Conservation (phyloP, 1,140 invertebrate species). For the Onthophagus taurus region DNA sequence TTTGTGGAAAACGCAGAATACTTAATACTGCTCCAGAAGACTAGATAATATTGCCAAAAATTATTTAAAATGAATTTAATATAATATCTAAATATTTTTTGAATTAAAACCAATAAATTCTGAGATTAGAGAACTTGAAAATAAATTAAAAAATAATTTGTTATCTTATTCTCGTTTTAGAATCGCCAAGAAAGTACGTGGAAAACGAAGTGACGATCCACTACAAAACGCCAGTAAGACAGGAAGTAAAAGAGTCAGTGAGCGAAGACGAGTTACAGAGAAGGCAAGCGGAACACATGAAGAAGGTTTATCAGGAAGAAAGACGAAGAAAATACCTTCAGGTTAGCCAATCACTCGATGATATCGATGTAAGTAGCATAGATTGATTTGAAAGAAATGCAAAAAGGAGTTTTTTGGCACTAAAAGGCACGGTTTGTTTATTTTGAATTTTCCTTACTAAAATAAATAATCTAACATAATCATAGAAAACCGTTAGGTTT, state of each 20-base stretch:
- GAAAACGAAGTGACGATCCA: conserved; percentile 90
- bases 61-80: background rate
- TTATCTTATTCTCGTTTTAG: too few relatives aligned
- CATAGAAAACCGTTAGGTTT: too few relatives aligned
- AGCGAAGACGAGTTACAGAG: conserved; percentile 74
- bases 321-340: conserved; percentile 76
- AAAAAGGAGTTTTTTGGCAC: background rate
- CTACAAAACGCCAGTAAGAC: conserved; percentile 75
- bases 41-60: too few relatives aligned
- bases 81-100: background rate
- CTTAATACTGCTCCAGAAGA: too few relatives aligned
- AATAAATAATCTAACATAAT: too few relatives aligned
- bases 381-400: too few relatives aligned
- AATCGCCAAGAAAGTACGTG: conserved; percentile 77
- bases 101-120: background rate
- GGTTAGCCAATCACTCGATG: conserved; percentile 36
- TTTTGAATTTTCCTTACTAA: conserved; percentile 3
- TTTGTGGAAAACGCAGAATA: too few relatives aligned
- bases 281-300: conserved; percentile 82
- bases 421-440: background rate
- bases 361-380: conserved; percentile 22
- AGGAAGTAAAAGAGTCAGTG: conserved; percentile 71
- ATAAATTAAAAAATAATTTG: background rate
- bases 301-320: conserved; percentile 80
- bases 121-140: background rate